Evolutionary conservation across 2,113 vertebrate species (phyloP).

Genomic region (Natator depressus): DNA sequence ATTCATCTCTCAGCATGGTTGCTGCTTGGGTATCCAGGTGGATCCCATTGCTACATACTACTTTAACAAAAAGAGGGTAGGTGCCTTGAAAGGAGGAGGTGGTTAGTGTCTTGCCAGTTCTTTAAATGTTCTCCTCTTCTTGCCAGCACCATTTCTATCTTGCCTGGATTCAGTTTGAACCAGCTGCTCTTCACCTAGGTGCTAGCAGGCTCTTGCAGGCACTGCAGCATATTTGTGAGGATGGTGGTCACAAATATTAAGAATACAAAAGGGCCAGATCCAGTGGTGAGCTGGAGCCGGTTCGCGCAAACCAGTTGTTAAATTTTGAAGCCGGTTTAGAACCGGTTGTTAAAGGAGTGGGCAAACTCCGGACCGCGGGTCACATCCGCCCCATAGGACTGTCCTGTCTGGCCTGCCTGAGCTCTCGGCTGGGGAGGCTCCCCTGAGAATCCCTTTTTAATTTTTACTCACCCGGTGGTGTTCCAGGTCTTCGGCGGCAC

Average conservation of each 20-base stretch:
- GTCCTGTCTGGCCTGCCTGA: too few relatives aligned
- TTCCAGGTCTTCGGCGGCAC: too few relatives aligned
- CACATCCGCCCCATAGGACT: too few relatives aligned
- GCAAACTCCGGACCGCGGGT: too few relatives aligned
- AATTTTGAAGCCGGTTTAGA: too few relatives aligned
- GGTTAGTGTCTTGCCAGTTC: background rate
- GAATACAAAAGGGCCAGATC: fast-evolving
- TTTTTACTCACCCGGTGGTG: too few relatives aligned
- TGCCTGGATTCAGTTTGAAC: background rate
- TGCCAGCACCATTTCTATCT: background rate
- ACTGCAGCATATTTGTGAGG: background rate
- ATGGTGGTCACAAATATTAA: background rate
- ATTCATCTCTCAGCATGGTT: conserved; percentile 3
- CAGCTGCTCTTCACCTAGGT: conserved; percentile 20
- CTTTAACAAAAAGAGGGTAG: background rate
- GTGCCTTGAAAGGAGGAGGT: background rate
- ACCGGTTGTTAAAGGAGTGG: too few relatives aligned
- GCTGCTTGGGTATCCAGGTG: background rate
- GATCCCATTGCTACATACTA: conserved; percentile 1
- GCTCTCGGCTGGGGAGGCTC: too few relatives aligned
- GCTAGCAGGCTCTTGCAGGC: conserved; percentile 31
- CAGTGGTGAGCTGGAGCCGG: too few relatives aligned
- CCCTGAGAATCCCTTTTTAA: too few relatives aligned
- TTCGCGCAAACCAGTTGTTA: too few relatives aligned
- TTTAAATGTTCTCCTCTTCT: background rate